Base-by-base conservation (phyloP, 2,113 vertebrate genomes). In the Glaucidium brasilianum region DNA sequence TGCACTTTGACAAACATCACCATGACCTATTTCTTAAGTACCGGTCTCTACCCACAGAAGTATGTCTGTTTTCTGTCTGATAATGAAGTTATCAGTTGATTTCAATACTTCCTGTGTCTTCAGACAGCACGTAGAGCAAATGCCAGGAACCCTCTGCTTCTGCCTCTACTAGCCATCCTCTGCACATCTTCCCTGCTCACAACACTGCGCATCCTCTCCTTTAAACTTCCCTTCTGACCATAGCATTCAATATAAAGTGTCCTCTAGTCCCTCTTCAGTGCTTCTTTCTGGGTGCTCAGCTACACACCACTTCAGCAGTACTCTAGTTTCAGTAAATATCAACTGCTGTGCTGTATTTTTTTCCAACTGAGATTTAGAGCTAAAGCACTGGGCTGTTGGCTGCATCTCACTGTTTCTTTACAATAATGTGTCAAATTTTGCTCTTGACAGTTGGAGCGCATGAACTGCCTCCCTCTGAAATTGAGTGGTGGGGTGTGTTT, bases 221-320 rank as follows among this genome's bases (percentile, higher is more conserved):
- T 85, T 43, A 60, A 39, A 22, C 75, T 66, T 69, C 30, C 35
- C 27, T 85, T 71, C 56, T 66, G 25, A 79, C 37, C 0, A 1
- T 32, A 25, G 14, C 3, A 1, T 59, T 75, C 45, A 59, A 5
- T 47, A 19, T 59, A 41, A 23, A 41, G n/a, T n/a, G 10, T 56
- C 19, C 47, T 79, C 21, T 15, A 29, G 41, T 74, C 11, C 5
- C 11, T 27, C 34, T 20, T 64, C 37, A 37, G n/a, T 34, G 41
- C 32, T 83, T 12, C 43, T 25, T 79, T 74, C 32, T 85, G 15
- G 23, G 47, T 43, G 39, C 41, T 43, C 50, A 43, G 23, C 4
- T 3, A 26, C 16, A 13, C 1, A 1, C 12, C 0, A 3, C 23
- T 50, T 74, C 22, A 66, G 37, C 35, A 56, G 2, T 34, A 81